Percentiles rank a stretch among this genome's conserved stretches.
Conservation (phyloP, 2,888 invertebrate species). For the Criorhina ranunculi region DNA sequence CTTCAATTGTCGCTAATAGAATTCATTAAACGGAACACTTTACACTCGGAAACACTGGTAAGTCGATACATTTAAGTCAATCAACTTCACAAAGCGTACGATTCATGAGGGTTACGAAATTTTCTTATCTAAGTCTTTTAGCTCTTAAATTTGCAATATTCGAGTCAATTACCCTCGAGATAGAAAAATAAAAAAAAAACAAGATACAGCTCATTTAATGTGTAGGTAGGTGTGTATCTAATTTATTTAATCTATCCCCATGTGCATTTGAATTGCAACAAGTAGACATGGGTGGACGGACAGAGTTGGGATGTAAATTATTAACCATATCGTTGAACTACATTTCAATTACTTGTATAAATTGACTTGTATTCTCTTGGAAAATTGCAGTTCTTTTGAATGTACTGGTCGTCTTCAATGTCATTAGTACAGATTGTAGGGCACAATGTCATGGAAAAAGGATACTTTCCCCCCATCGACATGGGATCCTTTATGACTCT, state of each 20-base stretch:
- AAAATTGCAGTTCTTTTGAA: neutral
- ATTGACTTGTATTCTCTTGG: neutral
- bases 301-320: conserved; percentile 1
- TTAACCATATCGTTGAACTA: neutral
- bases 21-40: conserved; percentile 27
- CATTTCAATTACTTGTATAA: conserved; percentile 8
- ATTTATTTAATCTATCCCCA: neutral
- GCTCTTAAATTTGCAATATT: neutral
- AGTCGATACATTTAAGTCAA: conserved; percentile 17
- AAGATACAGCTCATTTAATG: neutral
- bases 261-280: neutral
- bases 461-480: neutral
- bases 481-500: neutral
- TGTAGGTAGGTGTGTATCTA: neutral
- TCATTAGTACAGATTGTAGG: too few species aligned
- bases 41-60: conserved; percentile 4
- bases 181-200: neutral
- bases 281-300: neutral
- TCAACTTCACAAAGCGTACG: conserved; percentile 11
- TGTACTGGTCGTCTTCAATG: neutral
- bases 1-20: conserved; percentile 18
- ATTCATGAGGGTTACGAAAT: neutral
- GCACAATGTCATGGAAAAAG: neutral
- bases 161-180: neutral
- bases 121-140: neutral